Evolutionary conservation across 30 jellyfish, hydroid and myxozoan species (phyloP), one percentile per base, ranked within the genome.

Genomic region (Hydra vulgaris): DNA sequence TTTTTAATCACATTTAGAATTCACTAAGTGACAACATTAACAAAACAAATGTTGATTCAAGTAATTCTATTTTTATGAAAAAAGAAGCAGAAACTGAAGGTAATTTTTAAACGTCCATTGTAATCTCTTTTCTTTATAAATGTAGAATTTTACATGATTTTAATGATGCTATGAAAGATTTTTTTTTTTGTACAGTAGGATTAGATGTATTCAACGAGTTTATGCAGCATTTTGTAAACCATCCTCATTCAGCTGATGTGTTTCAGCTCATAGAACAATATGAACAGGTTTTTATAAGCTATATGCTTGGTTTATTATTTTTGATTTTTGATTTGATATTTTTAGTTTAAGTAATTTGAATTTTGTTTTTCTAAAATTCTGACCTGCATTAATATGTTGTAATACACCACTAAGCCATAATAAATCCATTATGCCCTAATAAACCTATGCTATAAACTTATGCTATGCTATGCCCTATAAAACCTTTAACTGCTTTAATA

Each of bases 161-260:
- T 12, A 12, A 40, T 40, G 61, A 40, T 40, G 61, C 61, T 5
- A 12, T 40, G 61, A 3, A 3, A 40, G 61, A 3, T 3, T 40
- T 76, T 1, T 20, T 26, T 26, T 25, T 19, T 22, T 1, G 23
- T 54, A 53, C 53, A 81, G 97, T 85, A 20, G 53, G 94, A 25
- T 86, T 85, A 23, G 83, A 25, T 3, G 53, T 89, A 77, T 89
- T 89, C 40, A 26, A 80, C 0, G 76, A 79, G 12, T 89, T 89
- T 67, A 89, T 66, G 80, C 86, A 84, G 24, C 81, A 79, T 72
- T 85, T 77, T 25, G 66, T 72, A 26, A 53, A 54, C 8, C 87
- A 84, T 25, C 89, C 93, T 12, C 88, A 80, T 56, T 88, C 97
- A 80, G 91, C 93, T 23, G 95, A 89, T 74, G 93, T 85, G 52